Base-by-base conservation (phyloP, 1,140 invertebrate species). In the Agrypnia vestita region DNA sequence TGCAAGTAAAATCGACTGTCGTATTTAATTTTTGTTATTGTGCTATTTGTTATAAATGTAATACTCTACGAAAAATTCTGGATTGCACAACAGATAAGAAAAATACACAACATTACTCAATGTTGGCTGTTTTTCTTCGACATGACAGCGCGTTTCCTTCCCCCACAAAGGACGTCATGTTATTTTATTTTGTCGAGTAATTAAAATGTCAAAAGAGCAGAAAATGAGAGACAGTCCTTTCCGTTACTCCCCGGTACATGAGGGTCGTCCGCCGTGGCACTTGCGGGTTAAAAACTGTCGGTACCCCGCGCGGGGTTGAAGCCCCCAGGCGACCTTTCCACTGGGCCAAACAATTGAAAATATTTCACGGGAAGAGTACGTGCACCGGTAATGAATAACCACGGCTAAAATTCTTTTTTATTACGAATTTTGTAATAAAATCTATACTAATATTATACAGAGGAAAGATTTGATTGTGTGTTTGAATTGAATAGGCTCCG, bases 151-250 rank as follows among this genome's bases (percentile, higher is more conserved):
- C 49, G 11, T 15, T 51, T 51, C 49, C 49, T 15, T 49, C n/a
- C n/a, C 8, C 8, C 49, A 51, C 49, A 51, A 51, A 51, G 49
- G 49, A 1, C 49, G n/a, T 51, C n/a, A 15, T 51, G 49, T 51
- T 51, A 51, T 51, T 51, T 51, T 13, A 51, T 51, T 51, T 51
- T 13, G 49, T 51, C 49, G 11, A 13, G 49, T 51, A 51, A 51
- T 51, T 51, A 51, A 51, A 51, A 51, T 51, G 49, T 51, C 49
- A 51, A 51, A 51, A 51, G 49, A 15, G 49, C 49, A 51, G 49
- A 51, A 51, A 51, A 51, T 51, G 49, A 51, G n/a, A 51, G 49
- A 51, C 11, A 15, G n/a, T 15, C 11, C n/a, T 51, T 51, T 12
- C 11, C n/a, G n/a, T 51, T 51, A 51, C 8, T 51, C n/a, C n/a